phyloP scores from a whole-genome alignment of 1,140 invertebrate species.

The Calosoma granatense region DNA sequence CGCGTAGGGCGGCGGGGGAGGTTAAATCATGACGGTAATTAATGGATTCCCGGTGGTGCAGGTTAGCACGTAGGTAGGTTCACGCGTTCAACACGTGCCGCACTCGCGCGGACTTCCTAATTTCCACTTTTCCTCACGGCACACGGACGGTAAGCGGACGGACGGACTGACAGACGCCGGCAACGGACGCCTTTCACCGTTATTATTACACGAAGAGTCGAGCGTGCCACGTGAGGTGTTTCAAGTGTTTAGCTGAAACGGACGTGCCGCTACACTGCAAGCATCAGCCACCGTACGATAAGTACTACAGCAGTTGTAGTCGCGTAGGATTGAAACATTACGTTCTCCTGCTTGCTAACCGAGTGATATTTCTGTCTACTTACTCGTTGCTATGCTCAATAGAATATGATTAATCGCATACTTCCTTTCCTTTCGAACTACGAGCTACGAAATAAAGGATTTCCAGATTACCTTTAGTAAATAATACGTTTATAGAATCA shows the following conservation, averaged over 20 bases:
- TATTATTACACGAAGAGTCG: constrained; percentile 4
- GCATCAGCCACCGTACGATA: too few relatives aligned
- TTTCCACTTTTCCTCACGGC: not conserved
- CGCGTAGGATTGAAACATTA: not conserved
- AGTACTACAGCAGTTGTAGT: too few relatives aligned
- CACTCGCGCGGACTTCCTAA: not conserved
- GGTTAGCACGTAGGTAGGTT: not conserved
- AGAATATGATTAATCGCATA: too few relatives aligned
- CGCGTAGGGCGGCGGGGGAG: not conserved
- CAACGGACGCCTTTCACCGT: not conserved
- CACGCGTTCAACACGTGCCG: not conserved
- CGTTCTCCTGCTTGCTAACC: too few relatives aligned
- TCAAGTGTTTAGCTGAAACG: too few relatives aligned
- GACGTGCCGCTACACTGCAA: too few relatives aligned
- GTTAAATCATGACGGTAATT: constrained; percentile 6
- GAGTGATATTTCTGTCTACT: too few relatives aligned
- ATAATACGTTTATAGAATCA: too few relatives aligned
- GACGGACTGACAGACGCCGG: not conserved
- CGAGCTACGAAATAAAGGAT: too few relatives aligned
- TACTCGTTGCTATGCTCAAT: too few relatives aligned
- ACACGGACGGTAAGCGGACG: not conserved
- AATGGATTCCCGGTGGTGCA: not conserved
- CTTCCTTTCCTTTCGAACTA: too few relatives aligned
- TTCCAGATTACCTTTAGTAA: too few relatives aligned
- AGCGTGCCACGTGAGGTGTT: not conserved